Conservation (phyloP, 2,797 vertebrate genomes). For the Cossypha dichroa region DNA sequence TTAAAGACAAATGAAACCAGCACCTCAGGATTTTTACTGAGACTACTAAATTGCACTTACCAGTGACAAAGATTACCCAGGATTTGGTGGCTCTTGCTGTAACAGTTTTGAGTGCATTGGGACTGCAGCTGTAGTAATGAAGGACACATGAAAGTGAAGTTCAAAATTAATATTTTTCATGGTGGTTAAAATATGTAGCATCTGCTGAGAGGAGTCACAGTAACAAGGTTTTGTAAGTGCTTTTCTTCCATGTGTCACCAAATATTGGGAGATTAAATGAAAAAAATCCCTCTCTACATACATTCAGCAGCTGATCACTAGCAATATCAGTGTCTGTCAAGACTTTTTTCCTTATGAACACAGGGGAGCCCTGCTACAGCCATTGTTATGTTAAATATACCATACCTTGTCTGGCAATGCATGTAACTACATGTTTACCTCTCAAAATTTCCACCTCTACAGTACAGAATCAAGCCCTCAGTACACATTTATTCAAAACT, state of each 20-base stretch:
- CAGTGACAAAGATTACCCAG: neutral
- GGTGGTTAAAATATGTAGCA: neutral
- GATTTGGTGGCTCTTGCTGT: neutral
- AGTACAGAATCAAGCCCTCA: neutral
- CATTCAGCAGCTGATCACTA: neutral
- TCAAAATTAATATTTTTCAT: neutral
- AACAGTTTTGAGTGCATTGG: neutral
- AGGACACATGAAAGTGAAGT: neutral
- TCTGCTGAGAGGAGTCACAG: neutral
- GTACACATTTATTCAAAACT: neutral
- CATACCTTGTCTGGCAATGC: neutral
- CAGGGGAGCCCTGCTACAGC: neutral
- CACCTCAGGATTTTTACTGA: neutral
- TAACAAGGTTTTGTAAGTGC: neutral
- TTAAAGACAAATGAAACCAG: neutral
- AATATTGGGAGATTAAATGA: neutral
- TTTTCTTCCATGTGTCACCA: neutral
- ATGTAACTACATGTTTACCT: neutral
- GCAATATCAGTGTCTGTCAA: neutral
- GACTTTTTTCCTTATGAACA: neutral
- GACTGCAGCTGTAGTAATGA: neutral
- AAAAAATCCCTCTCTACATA: neutral
- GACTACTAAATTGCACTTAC: neutral
- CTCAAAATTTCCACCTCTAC: neutral
- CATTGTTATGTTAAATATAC: neutral